Conservation (phyloP, 2,797 vertebrate species). For the Nasua narica region DNA sequence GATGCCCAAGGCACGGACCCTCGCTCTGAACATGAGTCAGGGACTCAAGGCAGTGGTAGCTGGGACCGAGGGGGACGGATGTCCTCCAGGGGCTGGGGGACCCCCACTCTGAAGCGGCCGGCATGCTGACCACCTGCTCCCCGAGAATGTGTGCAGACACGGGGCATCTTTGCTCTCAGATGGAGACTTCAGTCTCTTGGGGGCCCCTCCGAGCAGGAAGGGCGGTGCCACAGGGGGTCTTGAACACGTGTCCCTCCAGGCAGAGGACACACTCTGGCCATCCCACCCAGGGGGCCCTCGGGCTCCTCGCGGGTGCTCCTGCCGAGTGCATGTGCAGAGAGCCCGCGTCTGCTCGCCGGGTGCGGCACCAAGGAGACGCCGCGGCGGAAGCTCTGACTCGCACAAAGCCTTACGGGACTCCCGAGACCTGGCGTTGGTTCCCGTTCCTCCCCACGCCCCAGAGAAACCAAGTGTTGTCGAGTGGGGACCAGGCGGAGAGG, state of each 20-base stretch:
- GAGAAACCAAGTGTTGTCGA: neutral
- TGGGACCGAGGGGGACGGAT: neutral
- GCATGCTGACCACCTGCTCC: fast-evolving
- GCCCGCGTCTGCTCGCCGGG: neutral
- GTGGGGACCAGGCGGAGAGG: neutral
- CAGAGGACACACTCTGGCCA: neutral
- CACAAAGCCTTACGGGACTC: neutral
- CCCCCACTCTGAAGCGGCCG: neutral
- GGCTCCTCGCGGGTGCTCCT: neutral
- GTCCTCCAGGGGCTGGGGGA: neutral
- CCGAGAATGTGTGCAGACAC: neutral
- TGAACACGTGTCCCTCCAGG: neutral
- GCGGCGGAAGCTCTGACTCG: neutral
- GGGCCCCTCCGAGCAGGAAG: neutral
- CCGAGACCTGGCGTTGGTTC: neutral
- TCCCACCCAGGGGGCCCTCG: neutral
- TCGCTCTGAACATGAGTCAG: neutral
- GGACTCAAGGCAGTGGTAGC: neutral
- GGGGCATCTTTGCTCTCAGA: neutral
- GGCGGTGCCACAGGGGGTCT: fast-evolving
- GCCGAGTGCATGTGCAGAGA: neutral
- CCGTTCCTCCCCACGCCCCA: neutral
- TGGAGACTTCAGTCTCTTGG: neutral
- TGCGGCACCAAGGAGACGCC: neutral
- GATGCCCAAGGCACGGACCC: neutral